phyloP scores from a whole-genome alignment of 1,140 invertebrate species.

The Drosophila teissieri region DNA sequence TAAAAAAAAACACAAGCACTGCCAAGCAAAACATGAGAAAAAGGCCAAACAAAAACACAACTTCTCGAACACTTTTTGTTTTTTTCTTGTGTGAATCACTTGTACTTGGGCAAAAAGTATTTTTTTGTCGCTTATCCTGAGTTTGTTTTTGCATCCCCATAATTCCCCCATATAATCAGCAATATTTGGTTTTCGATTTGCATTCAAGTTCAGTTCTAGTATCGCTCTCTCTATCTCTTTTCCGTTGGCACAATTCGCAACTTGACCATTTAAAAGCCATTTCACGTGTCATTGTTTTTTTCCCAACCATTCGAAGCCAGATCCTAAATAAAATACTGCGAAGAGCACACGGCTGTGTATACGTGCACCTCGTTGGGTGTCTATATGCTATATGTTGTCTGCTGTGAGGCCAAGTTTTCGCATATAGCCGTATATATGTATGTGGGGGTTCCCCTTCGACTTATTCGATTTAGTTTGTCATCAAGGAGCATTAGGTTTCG shows the following conservation, averaged over 20 bases:
- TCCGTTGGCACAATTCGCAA: conserved; percentile 70
- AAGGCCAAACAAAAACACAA: conserved; percentile 43
- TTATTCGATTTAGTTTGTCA: conserved; percentile 30
- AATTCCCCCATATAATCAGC: conserved; percentile 36
- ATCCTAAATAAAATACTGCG: conserved; percentile 82
- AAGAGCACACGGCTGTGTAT: conserved; percentile 70
- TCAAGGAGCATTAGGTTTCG: conserved; percentile 37
- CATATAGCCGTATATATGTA: conserved; percentile 53
- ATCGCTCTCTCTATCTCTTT: conserved; percentile 25
- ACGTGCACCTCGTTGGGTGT: conserved; percentile 17
- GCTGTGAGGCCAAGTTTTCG: conserved; percentile 14
- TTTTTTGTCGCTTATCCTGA: conserved; percentile 23
- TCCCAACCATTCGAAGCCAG: conserved; percentile 77
- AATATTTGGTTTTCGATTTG: conserved; percentile 57
- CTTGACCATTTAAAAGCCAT: conserved; percentile 83
- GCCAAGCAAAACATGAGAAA: conserved; percentile 29
- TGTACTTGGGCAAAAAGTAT: conserved; percentile 36
- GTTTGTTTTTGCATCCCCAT: conserved; percentile 22
- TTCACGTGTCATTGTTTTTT: conserved; percentile 81
- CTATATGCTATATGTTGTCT: neutral
- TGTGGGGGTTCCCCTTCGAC: conserved; percentile 17
- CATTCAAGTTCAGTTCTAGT: conserved; percentile 30
- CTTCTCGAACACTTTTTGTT: conserved; percentile 52
- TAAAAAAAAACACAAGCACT: conserved; percentile 15
- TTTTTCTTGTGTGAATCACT: conserved; percentile 42